Conservation (phyloP, 1,140 invertebrate species). For the Magallana angulata region DNA sequence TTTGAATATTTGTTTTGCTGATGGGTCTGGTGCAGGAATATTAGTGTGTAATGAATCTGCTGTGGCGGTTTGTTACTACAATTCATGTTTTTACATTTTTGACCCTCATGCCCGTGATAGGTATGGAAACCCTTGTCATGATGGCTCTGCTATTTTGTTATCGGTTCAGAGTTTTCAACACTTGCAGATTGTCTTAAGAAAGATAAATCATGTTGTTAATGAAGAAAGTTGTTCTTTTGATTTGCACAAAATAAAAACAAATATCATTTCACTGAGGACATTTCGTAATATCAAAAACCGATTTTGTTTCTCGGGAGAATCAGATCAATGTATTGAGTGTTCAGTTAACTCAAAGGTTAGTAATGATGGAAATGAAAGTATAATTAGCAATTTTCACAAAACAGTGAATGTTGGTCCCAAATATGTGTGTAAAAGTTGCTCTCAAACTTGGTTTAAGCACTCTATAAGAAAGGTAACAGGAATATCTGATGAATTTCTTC, state of each 20-base stretch:
- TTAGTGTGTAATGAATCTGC: not conserved
- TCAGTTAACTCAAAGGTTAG: not conserved
- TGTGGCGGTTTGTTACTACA: not conserved
- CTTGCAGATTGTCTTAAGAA: not conserved
- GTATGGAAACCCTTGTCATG: not conserved
- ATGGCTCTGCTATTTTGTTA: not conserved
- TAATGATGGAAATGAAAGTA: not conserved
- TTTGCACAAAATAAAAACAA: not conserved
- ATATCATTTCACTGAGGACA: not conserved
- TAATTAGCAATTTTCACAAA: conserved; percentile 32
- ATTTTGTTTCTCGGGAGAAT: not conserved
- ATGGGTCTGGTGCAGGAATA: not conserved
- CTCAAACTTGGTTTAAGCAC: conserved; percentile 55
- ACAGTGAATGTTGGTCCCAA: conserved; percentile 26
- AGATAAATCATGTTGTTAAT: not conserved
- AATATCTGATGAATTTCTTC: not conserved
- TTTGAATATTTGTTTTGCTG: not conserved
- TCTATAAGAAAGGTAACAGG: conserved; percentile 26
- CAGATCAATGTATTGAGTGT: not conserved
- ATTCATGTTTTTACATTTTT: not conserved
- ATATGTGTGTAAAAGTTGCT: conserved; percentile 52
- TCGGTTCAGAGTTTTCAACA: not conserved
- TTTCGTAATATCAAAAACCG: not conserved
- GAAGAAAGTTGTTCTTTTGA: conserved; percentile 10
- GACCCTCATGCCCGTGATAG: not conserved